Conservation (phyloP, 2,113 vertebrate genomes). For the Struthio camelus region DNA sequence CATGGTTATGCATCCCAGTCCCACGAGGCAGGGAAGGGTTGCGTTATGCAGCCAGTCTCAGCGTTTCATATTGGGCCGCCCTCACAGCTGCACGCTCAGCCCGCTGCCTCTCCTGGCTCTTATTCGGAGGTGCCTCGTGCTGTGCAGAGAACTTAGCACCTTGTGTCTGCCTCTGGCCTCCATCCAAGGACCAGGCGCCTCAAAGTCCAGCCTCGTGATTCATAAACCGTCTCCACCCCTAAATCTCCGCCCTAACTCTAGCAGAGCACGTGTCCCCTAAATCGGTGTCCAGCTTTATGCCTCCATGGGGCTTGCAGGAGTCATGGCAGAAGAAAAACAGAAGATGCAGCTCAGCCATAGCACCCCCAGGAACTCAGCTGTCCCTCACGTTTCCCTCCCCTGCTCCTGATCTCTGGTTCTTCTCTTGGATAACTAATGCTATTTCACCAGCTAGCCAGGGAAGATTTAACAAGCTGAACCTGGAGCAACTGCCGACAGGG, state of each 20-base stretch:
- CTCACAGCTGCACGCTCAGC: background rate
- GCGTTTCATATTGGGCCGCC: background rate
- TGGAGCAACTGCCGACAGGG: background rate
- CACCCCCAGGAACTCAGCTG: fast-evolving
- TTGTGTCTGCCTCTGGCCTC: background rate
- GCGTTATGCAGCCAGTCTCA: background rate
- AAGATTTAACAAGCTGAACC: constrained; percentile 36
- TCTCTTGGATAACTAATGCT: background rate
- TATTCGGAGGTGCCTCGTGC: background rate
- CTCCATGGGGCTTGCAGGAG: background rate
- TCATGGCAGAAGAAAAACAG: background rate
- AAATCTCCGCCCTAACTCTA: background rate
- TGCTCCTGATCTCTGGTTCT: background rate
- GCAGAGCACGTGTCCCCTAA: background rate
- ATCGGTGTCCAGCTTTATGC: background rate
- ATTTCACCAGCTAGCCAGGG: background rate
- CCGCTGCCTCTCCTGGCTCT: background rate
- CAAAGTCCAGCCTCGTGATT: background rate
- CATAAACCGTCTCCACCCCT: background rate
- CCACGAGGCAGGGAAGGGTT: background rate
- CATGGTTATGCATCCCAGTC: background rate
- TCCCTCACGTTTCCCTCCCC: background rate
- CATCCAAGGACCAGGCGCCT: background rate
- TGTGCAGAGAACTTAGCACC: background rate
- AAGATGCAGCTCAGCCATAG: background rate